Percentiles rank a stretch among this genome's conserved stretches.
Conservation (phyloP, 2,888 invertebrate species). For the Drosophila kuntzei region DNA sequence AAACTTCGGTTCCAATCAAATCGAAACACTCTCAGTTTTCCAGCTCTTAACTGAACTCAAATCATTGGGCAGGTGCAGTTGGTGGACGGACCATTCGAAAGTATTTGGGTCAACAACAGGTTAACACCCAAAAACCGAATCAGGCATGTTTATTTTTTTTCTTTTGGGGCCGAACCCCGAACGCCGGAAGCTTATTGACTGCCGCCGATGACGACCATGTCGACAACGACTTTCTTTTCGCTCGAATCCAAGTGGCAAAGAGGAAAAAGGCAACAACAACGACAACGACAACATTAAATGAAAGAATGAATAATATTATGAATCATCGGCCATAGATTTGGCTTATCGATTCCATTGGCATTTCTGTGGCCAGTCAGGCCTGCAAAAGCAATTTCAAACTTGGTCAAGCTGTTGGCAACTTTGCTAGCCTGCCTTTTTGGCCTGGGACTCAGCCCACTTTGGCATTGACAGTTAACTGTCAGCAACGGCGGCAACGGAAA, state of each 20-base stretch:
- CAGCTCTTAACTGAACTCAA: constrained; percentile 14
- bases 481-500: constrained; percentile 64
- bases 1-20: constrained; percentile 43
- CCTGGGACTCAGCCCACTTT: constrained; percentile 60
- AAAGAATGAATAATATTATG: constrained; percentile 57
- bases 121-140: constrained; percentile 70
- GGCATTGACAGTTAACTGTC: constrained; percentile 80
- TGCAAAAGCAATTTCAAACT: constrained; percentile 68
- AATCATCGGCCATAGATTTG: constrained; percentile 61
- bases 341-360: constrained; percentile 55
- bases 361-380: constrained; percentile 49
- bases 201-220: constrained; percentile 19
- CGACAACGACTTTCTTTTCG: constrained; percentile 70
- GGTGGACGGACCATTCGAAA: constrained; percentile 26
- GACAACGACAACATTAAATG: neutral
- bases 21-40: constrained; percentile 75
- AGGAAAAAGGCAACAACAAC: constrained; percentile 14
- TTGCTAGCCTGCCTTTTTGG: constrained; percentile 47
- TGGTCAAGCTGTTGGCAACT: constrained; percentile 56
- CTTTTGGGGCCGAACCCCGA: constrained; percentile 52
- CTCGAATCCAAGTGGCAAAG: constrained; percentile 34
- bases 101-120: constrained; percentile 77
- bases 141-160: constrained; percentile 45
- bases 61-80: constrained; percentile 36
- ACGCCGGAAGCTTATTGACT: constrained; percentile 72